A percentile compares a stretch with the other conserved stretches of the same genome.
Conservation (phyloP, 1,140 invertebrate species). For the Glossosoma conforme region DNA sequence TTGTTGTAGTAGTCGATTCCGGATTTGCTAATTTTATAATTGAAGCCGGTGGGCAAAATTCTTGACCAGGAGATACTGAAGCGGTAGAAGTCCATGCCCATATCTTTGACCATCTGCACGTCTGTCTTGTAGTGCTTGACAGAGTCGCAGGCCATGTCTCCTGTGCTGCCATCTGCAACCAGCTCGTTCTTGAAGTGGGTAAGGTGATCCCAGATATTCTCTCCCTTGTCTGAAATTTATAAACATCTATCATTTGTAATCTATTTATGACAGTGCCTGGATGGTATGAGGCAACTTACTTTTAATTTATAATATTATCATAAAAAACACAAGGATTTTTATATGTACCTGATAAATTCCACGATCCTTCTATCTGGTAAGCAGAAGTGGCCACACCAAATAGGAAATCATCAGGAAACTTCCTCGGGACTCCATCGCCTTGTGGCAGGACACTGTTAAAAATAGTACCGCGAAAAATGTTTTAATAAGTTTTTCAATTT, state of each 20-base stretch:
- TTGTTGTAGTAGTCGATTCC: conserved; percentile 57
- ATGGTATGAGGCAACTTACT: no score
- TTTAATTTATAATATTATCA: no score
- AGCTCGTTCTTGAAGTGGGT: conserved; percentile 44
- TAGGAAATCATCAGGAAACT: conserved; percentile 51
- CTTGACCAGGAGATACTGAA: conserved; percentile 61
- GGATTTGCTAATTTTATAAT: conserved; percentile 46
- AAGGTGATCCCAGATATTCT: conserved; percentile 54
- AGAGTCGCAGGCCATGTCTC: conserved; percentile 39
- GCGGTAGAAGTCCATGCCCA: conserved; percentile 51
- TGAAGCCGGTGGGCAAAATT: conserved; percentile 52
- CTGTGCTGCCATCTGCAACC: conserved; percentile 50
- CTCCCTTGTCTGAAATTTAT: conserved; percentile 43
- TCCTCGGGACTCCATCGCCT: conserved; percentile 17
- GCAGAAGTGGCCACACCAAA: conserved; percentile 53
- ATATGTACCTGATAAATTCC: conserved; percentile 52
- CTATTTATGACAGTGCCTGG: neutral
- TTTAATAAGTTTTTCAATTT: no score
- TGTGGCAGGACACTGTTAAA: no score
- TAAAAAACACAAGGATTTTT: neutral
- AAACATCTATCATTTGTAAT: conserved; percentile 8
- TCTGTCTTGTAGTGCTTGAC: conserved; percentile 51
- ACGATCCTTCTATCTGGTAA: conserved; percentile 63
- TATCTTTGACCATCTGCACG: conserved; percentile 45
- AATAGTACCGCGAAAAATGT: no score